Percentiles rank a stretch among this genome's conserved stretches.
phyloP scores from a whole-genome alignment of 2,797 vertebrate genomes.

The Botia kubotai region DNA sequence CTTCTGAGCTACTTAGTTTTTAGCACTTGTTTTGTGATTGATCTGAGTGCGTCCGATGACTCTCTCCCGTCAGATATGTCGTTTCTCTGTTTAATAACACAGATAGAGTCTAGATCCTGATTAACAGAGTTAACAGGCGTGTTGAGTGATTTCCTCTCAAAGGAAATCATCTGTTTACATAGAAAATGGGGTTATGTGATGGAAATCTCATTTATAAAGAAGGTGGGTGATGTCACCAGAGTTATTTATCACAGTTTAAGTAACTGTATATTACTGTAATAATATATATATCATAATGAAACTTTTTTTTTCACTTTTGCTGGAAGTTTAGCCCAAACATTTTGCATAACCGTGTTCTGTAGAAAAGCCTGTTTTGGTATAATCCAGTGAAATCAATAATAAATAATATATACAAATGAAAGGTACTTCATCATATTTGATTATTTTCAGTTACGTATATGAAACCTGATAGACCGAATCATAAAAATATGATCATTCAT shows the following conservation, averaged over 20 bases:
- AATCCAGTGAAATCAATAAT: neutral
- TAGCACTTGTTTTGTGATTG: conserved; percentile 13
- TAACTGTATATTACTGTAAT: too few relatives aligned
- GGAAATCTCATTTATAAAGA: conserved; percentile 5
- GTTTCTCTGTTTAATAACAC: conserved; percentile 17
- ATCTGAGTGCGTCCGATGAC: conserved; percentile 3
- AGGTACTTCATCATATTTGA: neutral
- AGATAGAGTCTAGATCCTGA: conserved; percentile 4
- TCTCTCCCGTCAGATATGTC: neutral
- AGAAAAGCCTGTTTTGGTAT: neutral
- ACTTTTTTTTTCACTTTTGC: neutral
- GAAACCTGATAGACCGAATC: neutral
- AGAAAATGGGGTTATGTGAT: conserved; percentile 4
- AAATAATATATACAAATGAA: neutral
- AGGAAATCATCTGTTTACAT: neutral
- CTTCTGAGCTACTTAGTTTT: conserved; percentile 4
- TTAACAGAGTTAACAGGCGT: conserved; percentile 12
- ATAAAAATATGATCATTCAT: neutral
- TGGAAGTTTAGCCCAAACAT: neutral
- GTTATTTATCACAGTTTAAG: conserved; percentile 8
- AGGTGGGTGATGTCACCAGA: neutral
- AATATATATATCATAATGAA: too few relatives aligned
- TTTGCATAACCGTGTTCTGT: neutral
- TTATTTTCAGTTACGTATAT: neutral
- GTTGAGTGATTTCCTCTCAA: conserved; percentile 5